Conservation (phyloP, 1,140 invertebrate species). For the Macrobrachium rosenbergii region DNA sequence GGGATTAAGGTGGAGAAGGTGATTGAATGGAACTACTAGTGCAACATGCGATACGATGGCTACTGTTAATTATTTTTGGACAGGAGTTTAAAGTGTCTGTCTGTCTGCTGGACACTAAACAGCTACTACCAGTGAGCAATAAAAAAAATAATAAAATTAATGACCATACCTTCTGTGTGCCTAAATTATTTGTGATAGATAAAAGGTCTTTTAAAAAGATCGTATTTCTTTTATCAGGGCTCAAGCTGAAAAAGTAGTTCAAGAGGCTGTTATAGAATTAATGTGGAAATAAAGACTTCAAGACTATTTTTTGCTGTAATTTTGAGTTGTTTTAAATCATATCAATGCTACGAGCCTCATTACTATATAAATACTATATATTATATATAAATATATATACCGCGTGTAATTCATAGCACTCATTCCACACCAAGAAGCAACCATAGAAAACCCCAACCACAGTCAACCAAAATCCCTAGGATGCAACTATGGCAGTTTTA, state of each 20-base stretch:
- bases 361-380: constrained; percentile 45
- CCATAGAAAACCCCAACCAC: constrained; percentile 59
- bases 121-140: constrained; percentile 59
- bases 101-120: constrained; percentile 61
- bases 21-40: too few relatives aligned
- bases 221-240: constrained; percentile 58
- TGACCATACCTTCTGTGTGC: constrained; percentile 59
- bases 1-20: too few relatives aligned
- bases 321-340: constrained; percentile 47
- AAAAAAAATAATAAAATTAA: constrained; percentile 60
- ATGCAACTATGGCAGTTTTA: constrained; percentile 58
- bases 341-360: constrained; percentile 46
- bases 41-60: too few relatives aligned
- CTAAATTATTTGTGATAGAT: constrained; percentile 62
- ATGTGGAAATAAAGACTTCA: constrained; percentile 17
- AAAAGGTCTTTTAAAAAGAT: constrained; percentile 60
- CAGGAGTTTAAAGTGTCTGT: not conserved
- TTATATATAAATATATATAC: too few relatives aligned
- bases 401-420: constrained; percentile 40
- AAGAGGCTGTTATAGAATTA: constrained; percentile 54
- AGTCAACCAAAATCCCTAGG: constrained; percentile 47
- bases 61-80: too few relatives aligned
- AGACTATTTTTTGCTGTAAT: constrained; percentile 58
- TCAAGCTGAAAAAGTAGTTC: constrained; percentile 55
- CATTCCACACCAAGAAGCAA: constrained; percentile 57